Evolutionary conservation across 2,113 vertebrate species (phyloP).

Genomic region (Archilochus colubris): DNA sequence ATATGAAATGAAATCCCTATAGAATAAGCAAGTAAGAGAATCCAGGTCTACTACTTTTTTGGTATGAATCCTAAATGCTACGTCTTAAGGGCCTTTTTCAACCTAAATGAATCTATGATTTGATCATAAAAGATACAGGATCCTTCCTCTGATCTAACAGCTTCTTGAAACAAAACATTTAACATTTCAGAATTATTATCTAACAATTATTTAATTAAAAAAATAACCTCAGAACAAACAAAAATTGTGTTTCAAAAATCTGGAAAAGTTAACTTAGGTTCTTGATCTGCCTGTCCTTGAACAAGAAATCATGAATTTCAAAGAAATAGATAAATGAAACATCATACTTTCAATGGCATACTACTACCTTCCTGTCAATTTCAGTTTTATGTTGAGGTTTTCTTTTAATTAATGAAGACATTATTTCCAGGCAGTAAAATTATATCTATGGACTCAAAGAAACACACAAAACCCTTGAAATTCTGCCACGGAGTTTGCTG

Average conservation of each 20-base stretch:
- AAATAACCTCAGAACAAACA: not conserved
- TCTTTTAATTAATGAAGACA: not conserved
- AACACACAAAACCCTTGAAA: not conserved
- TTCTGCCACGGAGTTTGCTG: not conserved
- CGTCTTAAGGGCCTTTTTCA: not conserved
- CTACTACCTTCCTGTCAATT: not conserved
- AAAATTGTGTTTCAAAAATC: not conserved
- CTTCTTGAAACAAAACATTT: not conserved
- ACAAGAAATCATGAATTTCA: not conserved
- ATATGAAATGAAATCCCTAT: not conserved
- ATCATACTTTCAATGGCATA: not conserved
- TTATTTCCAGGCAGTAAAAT: not conserved
- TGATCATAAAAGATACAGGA: not conserved
- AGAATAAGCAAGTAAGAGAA: not conserved
- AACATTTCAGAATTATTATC: no score
- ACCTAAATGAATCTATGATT: not conserved
- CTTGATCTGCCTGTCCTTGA: not conserved
- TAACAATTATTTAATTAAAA: not conserved
- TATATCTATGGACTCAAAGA: not conserved
- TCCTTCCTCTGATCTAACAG: not conserved
- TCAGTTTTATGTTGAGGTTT: not conserved
- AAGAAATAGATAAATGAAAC: not conserved
- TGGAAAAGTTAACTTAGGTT: not conserved
- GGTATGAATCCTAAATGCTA: not conserved
- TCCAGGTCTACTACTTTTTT: not conserved